Percentiles rank a stretch among this genome's conserved stretches.
phyloP scores from a whole-genome alignment of 2,113 vertebrate genomes.

The Excalfactoria chinensis region DNA sequence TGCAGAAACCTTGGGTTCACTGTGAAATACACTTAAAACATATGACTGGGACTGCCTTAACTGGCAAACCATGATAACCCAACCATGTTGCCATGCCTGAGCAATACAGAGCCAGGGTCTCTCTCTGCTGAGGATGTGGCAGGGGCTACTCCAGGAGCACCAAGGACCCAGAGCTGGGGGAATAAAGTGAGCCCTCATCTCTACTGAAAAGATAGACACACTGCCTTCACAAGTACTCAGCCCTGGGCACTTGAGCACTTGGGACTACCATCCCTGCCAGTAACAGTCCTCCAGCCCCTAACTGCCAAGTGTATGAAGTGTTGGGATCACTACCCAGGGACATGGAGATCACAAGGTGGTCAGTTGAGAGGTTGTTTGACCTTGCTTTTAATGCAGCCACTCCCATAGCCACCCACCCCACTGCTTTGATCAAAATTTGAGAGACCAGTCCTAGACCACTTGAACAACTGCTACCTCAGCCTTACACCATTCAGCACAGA shows the following conservation, averaged over 20 bases:
- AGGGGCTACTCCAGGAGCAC: neutral
- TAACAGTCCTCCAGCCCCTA: neutral
- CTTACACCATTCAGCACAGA: neutral
- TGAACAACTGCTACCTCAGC: neutral
- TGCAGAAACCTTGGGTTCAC: neutral
- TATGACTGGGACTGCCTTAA: fast-evolving
- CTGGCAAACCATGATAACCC: fast-evolving
- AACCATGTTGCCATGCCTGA: fast-evolving
- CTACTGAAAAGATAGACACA: neutral
- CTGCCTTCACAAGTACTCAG: neutral
- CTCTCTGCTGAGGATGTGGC: neutral
- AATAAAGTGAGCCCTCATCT: neutral
- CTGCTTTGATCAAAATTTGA: neutral
- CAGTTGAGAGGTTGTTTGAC: neutral
- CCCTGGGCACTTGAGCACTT: neutral
- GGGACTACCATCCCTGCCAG: neutral
- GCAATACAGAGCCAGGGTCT: neutral
- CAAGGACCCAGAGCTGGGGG: fast-evolving
- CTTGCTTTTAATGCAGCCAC: neutral
- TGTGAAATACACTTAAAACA: neutral
- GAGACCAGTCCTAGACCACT: neutral
- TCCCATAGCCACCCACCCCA: neutral
- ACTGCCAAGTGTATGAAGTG: fast-evolving
- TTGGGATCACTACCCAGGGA: neutral
- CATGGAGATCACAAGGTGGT: fast-evolving